Evolutionary conservation across 2,888 invertebrate species (phyloP).

Genomic region (Pinctada fucata): DNA sequence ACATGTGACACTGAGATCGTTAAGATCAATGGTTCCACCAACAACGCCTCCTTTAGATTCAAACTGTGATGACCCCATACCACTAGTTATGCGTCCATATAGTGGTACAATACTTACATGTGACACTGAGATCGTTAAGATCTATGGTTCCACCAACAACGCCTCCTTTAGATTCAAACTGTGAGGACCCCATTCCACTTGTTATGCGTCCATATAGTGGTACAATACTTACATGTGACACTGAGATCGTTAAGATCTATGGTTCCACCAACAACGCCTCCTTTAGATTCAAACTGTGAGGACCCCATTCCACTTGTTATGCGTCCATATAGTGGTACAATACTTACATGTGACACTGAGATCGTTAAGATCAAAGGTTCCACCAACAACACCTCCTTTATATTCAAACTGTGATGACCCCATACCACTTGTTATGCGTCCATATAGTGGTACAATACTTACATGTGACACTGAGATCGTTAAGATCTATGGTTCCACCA

Average conservation of each 20-base stretch:
- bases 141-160: slow-evolving; percentile 98
- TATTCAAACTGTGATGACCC: slow-evolving; percentile 95
- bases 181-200: slow-evolving; percentile 91
- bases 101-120: slow-evolving; percentile 75
- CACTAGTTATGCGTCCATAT: slow-evolving; percentile 83
- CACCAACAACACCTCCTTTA: slow-evolving; percentile 97
- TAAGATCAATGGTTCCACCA: slow-evolving; percentile 94
- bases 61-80: slow-evolving; percentile 91
- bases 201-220: too few relatives aligned
- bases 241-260: slow-evolving; percentile 93
- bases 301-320: slow-evolving; percentile 91
- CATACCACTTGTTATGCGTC: slow-evolving; percentile 91
- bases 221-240: slow-evolving; percentile 83
- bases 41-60: slow-evolving; percentile 98
- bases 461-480: slow-evolving; percentile 89
- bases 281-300: slow-evolving; percentile 95
- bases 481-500: slow-evolving; percentile 94
- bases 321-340: too few relatives aligned
- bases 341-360: slow-evolving; percentile 85
- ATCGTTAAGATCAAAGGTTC: slow-evolving; percentile 92
- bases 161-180: slow-evolving; percentile 96
- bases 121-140: slow-evolving; percentile 91
- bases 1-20: slow-evolving; percentile 89
- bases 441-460: too few relatives aligned
- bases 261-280: slow-evolving; percentile 97